Evolutionary conservation across 2,113 vertebrate species (phyloP), one percentile per base, ranked within the genome.

Genomic region (Macquaria ambigua): DNA sequence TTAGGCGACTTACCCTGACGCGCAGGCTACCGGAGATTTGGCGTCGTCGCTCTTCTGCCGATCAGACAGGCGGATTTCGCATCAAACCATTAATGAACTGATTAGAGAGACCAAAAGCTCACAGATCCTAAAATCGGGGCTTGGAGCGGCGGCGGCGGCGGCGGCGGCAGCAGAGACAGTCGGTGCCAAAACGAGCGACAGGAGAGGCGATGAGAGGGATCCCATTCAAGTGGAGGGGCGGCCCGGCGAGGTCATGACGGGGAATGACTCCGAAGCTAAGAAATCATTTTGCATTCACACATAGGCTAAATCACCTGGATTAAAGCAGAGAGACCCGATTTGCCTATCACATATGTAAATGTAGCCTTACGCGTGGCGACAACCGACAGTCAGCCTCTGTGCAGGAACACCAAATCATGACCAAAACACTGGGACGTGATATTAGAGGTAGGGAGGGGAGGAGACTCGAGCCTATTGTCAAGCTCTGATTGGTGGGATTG

Each of bases 221-320:
- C 92, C 92, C 93, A 91, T 90, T 94, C 93, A 94, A 72, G 43
- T 75, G 79, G 79, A 90, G 85, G 84, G 84, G 80, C 81, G 88
- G 91, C 73, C 87, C 82, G 81, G 87, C 77, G 90, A 91, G 91
- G 87, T 93, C 93, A 95, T 78, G 89, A 90, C 90, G 86, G 84
- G 81, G 89, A 81, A 79, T 64, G 68, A 83, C 84, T 89, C 87
- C 84, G 55, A 72, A 46, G 58, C 83, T 62, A 62, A 58, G 87
- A 31, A 74, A 62, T 81, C 74, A 84, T 74, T 3, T 75, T 52
- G 37, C 66, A 46, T 23, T 3, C 55, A 59, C 21, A 37, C 2
- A 16, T 6, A 15, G 9, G 3, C 37, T 15, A 1, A 11, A 46
- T 18, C 1, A 9, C 25, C 39, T 10, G 4, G 21, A 21, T 9